Evolutionary conservation across 2,797 vertebrate species (phyloP), one percentile per base, ranked within the genome.

Genomic region (Hoplostethus atlanticus): DNA sequence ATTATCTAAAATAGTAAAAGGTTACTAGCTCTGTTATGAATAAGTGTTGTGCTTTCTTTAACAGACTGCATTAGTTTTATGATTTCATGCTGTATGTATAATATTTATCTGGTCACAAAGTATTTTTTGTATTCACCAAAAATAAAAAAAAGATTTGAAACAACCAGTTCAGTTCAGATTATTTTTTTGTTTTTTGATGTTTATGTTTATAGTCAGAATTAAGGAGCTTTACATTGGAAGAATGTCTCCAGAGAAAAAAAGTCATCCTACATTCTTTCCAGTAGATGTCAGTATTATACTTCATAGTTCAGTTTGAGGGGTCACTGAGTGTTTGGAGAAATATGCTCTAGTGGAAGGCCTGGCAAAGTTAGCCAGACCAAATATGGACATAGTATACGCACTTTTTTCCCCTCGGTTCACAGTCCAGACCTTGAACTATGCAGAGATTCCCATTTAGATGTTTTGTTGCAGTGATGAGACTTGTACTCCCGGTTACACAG

Each of bases 101-200:
- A 91, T 94, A 94, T 95, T 94, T 94, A 95, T 95, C 95, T 93
- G 93, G 90, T 94, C 93, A 92, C 89, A 93, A 95, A 92, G 91
- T 95, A 95, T 95, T 95, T 94, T 96, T 97, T 95, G 92, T 95
- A 95, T 96, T 96, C 89, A 93, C 89, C 87, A 91, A 90, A 96
- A 93, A 95, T 75, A 88, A 64, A 94, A 95, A 94, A 95, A 94
- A 93, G 67, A 81, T 94, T 94, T 94, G 81, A 94, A 90, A 90
- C 81, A 89, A 87, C 57, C 44, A 64, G n/a, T 55, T 54, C 15
- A 15, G 0, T 10, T 38, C 16, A 47, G 16, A 30, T 47, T 12
- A 46, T 74, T 69, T 65, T 66, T 40, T 71, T 40, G 11, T 40
- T 68, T 50, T 21, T 51, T 70, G 3, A 8, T 15, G 6, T 59